Conservation (phyloP, 2,888 invertebrate genomes). For the Lepidonotus clava region DNA sequence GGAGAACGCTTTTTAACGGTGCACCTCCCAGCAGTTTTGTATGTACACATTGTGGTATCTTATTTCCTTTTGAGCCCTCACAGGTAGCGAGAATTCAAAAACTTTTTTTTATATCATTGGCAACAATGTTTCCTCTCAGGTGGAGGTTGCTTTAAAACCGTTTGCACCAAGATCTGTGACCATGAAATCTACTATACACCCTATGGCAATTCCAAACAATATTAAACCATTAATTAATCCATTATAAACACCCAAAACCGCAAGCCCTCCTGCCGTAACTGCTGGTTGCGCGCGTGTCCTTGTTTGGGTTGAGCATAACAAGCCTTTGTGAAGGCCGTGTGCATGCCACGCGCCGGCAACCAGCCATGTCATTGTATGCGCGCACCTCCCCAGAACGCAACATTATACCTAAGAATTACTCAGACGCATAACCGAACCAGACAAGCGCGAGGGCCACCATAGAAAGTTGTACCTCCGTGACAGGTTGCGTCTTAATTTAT, state of each 20-base stretch:
- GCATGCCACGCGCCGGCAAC: slow-evolving; percentile 36
- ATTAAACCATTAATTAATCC: slow-evolving; percentile 3
- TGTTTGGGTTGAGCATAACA: too few species aligned
- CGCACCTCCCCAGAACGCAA: slow-evolving; percentile 24
- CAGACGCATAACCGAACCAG: not conserved
- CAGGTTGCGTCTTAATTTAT: slow-evolving; percentile 31
- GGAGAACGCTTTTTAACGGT: too few species aligned
- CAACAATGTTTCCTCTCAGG: too few species aligned
- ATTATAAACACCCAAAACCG: not conserved
- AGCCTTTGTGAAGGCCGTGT: too few species aligned
- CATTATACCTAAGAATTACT: not conserved
- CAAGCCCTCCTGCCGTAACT: not conserved
- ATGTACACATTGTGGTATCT: too few species aligned
- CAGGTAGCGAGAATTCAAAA: too few species aligned
- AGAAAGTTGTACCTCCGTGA: not conserved
- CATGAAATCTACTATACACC: not conserved
- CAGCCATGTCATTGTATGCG: slow-evolving; percentile 39
- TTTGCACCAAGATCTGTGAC: not conserved
- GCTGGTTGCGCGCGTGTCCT: too few species aligned
- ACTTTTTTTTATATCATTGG: too few species aligned
- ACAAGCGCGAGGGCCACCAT: not conserved
- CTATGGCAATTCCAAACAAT: not conserved
- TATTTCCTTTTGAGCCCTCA: too few species aligned
- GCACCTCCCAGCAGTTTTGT: too few species aligned
- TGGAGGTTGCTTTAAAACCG: too few species aligned